Base-by-base conservation (phyloP, 2,113 vertebrate genomes). In the Seriola aureovittata region DNA sequence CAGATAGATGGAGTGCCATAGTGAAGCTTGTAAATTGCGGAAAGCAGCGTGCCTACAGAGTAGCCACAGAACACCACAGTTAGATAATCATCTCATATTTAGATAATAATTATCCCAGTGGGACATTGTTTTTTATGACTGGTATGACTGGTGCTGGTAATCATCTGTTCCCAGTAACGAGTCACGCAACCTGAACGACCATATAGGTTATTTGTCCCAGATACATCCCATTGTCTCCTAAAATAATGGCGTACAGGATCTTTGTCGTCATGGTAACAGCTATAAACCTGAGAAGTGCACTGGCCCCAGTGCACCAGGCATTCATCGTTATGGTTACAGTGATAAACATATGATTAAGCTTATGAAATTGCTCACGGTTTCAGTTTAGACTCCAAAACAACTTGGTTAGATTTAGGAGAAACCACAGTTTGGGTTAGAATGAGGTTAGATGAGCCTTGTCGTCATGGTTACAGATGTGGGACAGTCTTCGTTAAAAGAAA, bases 11-110 rank as follows among this genome's bases (percentile, higher is more conserved):
- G 64, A 75, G 34, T 57, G 36, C 54, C 40, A 46, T 25, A 14
- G 54, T 64, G 71, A 21, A 55, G 32, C 75, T 34, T 69, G 50
- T 80, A 85, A 85, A 57, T 57, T 25, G 23, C 55, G 11, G 25
- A 25, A 13, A 12, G 55, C 25, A 14, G 23, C 2, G 25, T 58
- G 55, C 25, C 7, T 14, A 29, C 55, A 16, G 25, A 58, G 55
- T 4, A 29, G 29, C 25, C 55, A 58, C 55, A 14, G 3, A 6
- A 29, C 55, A 29, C 25, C 25, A 58, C 55, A 7, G 12, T 58
- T 58, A 58, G 55, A 58, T 29, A 29, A 25, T 29, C 13, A 16
- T 58, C 23, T 58, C 55, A 58, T 29, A 58, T 58, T 58, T 58
- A 58, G 25, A 29, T 29, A 25, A 13, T 55, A 57, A 57, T 57